These are phyloP conservation scores for Drosophila koepferae DNA, from an alignment of 2,888 invertebrate species.

Conservation along the genomic window DNA sequence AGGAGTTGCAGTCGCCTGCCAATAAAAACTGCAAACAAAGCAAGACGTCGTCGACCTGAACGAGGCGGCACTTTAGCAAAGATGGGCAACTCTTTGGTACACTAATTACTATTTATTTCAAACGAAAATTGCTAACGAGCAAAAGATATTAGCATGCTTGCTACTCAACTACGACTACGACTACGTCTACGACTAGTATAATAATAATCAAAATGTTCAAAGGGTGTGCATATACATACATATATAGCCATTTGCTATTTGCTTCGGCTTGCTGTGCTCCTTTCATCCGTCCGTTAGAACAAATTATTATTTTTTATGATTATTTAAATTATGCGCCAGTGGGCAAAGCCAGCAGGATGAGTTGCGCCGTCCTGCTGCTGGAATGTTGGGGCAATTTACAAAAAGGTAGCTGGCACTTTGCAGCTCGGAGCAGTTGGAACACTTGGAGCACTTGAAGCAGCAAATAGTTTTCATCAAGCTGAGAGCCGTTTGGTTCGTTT, in stretches of 20 bases:
- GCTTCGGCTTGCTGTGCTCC: neutral
- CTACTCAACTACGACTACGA: neutral
- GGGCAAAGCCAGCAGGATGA: slow-evolving; percentile 56
- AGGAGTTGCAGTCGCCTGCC: slow-evolving; percentile 30
- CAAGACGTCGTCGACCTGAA: slow-evolving; percentile 22
- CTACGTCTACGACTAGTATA: slow-evolving; percentile 15
- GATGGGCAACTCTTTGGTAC: slow-evolving; percentile 69
- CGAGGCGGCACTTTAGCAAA: slow-evolving; percentile 47
- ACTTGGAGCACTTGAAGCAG: slow-evolving; percentile 45
- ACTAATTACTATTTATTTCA: slow-evolving; percentile 80
- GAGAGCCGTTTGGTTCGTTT: slow-evolving; percentile 52
- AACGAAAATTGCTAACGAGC: slow-evolving; percentile 81
- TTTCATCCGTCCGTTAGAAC: slow-evolving; percentile 51
- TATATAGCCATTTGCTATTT: neutral
- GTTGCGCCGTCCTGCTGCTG: slow-evolving; percentile 33
- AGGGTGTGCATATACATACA: slow-evolving; percentile 13
- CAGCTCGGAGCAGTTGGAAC: slow-evolving; percentile 45
- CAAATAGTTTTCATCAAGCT: slow-evolving; percentile 80
- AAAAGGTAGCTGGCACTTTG: slow-evolving; percentile 71
- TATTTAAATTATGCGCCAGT: slow-evolving; percentile 77
- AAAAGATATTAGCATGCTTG: slow-evolving; percentile 72
- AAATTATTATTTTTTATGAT: slow-evolving; percentile 81
- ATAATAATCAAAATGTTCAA: slow-evolving; percentile 59
- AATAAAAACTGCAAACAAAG: slow-evolving; percentile 65
- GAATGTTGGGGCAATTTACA: slow-evolving; percentile 76